Evolutionary conservation across 2,888 invertebrate species (phyloP).

Genomic region (Exephanes ischioxanthus): DNA sequence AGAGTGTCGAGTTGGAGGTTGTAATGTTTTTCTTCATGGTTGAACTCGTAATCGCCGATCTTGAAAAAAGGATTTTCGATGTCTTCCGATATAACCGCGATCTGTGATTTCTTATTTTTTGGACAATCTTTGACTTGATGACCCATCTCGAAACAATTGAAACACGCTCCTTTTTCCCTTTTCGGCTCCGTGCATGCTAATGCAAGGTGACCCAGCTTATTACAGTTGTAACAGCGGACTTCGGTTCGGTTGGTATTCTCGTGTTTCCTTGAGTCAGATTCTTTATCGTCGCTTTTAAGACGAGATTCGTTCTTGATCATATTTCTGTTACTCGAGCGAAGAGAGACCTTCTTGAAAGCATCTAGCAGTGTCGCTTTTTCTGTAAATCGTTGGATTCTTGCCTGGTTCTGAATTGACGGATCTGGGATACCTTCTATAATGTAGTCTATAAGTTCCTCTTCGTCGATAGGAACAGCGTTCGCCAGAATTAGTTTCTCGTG

Average conservation of each 20-base stretch:
- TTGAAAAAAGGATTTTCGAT: constrained; percentile 14
- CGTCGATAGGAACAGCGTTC: constrained; percentile 46
- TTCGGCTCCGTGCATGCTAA: constrained; percentile 1
- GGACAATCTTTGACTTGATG: constrained; percentile 46
- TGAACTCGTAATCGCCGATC: constrained; percentile 1
- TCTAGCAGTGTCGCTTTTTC: constrained; percentile 39
- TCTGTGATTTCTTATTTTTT: constrained; percentile 15
- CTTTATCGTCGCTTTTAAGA: not conserved
- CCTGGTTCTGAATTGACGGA: constrained; percentile 36
- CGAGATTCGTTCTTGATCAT: too few relatives aligned
- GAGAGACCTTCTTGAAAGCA: constrained; percentile 45
- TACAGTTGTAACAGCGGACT: constrained; percentile 54
- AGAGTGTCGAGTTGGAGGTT: constrained; percentile 30
- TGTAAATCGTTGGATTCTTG: constrained; percentile 47
- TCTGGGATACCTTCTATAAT: constrained; percentile 15
- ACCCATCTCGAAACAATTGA: constrained; percentile 41
- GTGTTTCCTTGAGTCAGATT: not conserved
- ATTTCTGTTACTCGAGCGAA: too few relatives aligned
- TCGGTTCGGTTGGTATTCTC: constrained; percentile 3
- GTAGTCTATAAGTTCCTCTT: constrained; percentile 47
- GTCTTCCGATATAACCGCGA: not conserved
- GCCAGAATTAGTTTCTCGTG: constrained; percentile 48
- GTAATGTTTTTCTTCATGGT: not conserved
- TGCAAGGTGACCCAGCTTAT: constrained; percentile 33
- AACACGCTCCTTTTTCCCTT: constrained; percentile 49